Conservation (phyloP, 1,140 invertebrate species). For the Phthorimaea operculella region DNA sequence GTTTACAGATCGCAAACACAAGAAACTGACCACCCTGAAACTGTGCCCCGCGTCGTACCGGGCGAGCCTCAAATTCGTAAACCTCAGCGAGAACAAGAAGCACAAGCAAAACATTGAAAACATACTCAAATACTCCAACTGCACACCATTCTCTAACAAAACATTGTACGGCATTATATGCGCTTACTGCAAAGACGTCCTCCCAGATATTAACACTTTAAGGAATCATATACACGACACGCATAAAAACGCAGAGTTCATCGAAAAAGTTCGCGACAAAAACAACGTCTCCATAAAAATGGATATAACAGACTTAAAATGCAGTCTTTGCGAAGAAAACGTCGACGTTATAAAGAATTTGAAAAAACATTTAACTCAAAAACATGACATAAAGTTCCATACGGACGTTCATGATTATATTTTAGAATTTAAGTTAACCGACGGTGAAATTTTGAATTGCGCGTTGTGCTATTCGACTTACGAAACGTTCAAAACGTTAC, state of each 20-base stretch:
- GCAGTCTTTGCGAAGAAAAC: constrained; percentile 31
- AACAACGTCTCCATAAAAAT: constrained; percentile 51
- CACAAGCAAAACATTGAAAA: constrained; percentile 43
- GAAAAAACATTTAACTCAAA: constrained; percentile 34
- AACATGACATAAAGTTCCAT: constrained; percentile 45
- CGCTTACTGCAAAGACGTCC: constrained; percentile 44
- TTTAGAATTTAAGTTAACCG: constrained; percentile 46
- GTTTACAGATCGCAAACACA: constrained; percentile 35
- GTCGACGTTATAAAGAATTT: constrained; percentile 29
- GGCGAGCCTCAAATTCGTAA: constrained; percentile 14
- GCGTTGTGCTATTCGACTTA: constrained; percentile 43
- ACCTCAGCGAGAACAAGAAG: constrained; percentile 33
- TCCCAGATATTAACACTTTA: constrained; percentile 23
- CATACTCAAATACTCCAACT: constrained; percentile 51
- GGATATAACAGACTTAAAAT: constrained; percentile 49
- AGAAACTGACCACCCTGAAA: constrained; percentile 15
- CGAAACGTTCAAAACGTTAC: constrained; percentile 52
- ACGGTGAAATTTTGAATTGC: constrained; percentile 36
- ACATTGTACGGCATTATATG: constrained; percentile 43
- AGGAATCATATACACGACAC: constrained; percentile 26
- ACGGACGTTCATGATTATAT: constrained; percentile 45
- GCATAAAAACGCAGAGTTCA: constrained; percentile 27
- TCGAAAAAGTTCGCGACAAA: constrained; percentile 36
- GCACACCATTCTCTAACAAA: constrained; percentile 51
- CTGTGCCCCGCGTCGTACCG: background rate